Evolutionary conservation across 2,888 invertebrate genomes (phyloP).

Genomic region (Leptopilina drosophilae): DNA sequence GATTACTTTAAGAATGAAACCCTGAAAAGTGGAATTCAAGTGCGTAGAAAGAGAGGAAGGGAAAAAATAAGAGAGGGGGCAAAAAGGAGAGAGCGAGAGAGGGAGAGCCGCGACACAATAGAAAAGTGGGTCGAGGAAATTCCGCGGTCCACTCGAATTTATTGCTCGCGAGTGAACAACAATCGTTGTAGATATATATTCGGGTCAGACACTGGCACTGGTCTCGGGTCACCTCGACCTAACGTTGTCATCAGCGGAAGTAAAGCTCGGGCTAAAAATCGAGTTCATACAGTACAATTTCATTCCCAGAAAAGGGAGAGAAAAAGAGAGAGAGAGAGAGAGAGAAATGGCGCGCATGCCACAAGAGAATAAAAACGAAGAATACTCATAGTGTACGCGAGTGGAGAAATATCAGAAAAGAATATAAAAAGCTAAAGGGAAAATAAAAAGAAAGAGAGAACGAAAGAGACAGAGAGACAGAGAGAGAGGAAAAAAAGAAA

Average conservation of each 20-base stretch:
- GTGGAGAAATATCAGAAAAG: conserved; percentile 10
- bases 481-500: no score
- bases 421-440: not conserved
- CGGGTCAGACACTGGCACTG: conserved; percentile 58
- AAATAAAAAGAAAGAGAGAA: not conserved
- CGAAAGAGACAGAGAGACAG: not conserved
- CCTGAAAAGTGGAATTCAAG: conserved; percentile 10
- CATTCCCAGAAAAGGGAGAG: not conserved
- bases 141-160: conserved; percentile 56
- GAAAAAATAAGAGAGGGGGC: no score
- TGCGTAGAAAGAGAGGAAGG: no score
- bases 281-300: conserved; percentile 36
- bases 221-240: conserved; percentile 50
- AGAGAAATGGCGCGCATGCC: not conserved
- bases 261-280: conserved; percentile 43
- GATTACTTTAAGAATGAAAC: not conserved
- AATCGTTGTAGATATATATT: conserved; percentile 59
- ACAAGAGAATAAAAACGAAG: not conserved
- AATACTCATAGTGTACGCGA: not conserved
- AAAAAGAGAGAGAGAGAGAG: not conserved
- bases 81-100: not conserved
- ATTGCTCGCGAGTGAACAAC: conserved; percentile 63
- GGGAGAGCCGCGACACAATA: conserved; percentile 6
- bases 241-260: conserved; percentile 42
- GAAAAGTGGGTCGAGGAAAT: conserved; percentile 44